Percentiles rank a stretch among this genome's conserved stretches.
phyloP scores from a whole-genome alignment of 2,797 vertebrate species.

The Syngnathus rostellatus region DNA sequence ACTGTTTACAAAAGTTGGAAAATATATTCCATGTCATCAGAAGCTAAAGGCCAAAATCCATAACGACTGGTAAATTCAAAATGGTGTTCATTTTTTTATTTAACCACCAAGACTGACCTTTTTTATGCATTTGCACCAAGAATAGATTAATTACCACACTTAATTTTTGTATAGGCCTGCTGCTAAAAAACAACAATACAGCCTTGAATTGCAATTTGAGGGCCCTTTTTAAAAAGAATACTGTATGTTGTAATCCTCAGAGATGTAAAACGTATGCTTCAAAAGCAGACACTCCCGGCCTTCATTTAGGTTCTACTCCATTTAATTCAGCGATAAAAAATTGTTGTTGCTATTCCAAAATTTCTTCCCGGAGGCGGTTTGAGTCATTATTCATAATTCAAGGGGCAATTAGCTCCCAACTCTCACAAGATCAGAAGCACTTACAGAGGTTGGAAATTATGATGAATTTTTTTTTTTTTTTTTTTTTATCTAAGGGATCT shows the following conservation, averaged over 20 bases:
- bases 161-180: neutral
- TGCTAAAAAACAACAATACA: neutral
- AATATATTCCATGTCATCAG: too few relatives aligned
- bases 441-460: neutral
- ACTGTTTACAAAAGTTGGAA: too few relatives aligned
- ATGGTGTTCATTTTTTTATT: neutral
- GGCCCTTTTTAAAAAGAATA: neutral
- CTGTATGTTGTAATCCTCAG: neutral
- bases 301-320: too few relatives aligned
- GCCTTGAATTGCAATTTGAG: neutral
- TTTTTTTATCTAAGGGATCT: neutral
- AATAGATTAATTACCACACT: neutral
- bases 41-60: too few relatives aligned
- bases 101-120: neutral
- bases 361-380: neutral
- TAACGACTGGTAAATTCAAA: neutral
- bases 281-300: too few relatives aligned
- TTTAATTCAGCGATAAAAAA: neutral
- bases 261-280: neutral
- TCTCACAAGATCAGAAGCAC: neutral
- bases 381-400: constrained; percentile 1
- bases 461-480: neutral
- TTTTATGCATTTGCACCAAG: neutral
- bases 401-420: neutral
- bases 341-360: neutral